phyloP scores from a whole-genome alignment of 2,113 vertebrate genomes.

The Xiphophorus maculatus region DNA sequence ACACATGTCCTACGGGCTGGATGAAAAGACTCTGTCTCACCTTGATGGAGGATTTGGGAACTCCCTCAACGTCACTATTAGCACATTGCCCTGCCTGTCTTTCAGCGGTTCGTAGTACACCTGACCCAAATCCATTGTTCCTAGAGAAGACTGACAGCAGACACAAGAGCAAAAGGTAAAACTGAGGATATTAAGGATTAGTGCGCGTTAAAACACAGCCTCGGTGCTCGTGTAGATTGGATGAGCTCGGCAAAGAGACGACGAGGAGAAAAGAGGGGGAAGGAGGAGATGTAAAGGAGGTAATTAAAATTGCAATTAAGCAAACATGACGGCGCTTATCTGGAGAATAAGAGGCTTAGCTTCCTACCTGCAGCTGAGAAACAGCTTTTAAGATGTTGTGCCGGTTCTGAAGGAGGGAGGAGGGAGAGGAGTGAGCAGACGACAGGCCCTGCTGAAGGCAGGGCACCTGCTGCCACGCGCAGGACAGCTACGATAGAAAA shows the following conservation, averaged over 20 bases:
- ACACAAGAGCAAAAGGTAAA: constrained; percentile 3
- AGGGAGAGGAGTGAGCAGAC: constrained; percentile 78
- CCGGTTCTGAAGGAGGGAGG: constrained; percentile 82
- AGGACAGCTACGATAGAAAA: constrained; percentile 73
- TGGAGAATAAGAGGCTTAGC: constrained; percentile 43
- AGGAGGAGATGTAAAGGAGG: constrained; percentile 28
- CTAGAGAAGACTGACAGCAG: constrained; percentile 70
- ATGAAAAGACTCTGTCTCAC: constrained; percentile 34
- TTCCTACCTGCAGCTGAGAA: constrained; percentile 80
- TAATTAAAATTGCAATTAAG: constrained; percentile 61
- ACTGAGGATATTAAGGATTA: constrained; percentile 7
- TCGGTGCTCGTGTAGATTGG: background rate
- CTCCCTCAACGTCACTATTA: constrained; percentile 80
- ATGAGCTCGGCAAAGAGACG: constrained; percentile 1
- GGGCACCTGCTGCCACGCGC: constrained; percentile 81
- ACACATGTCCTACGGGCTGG: background rate
- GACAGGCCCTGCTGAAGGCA: constrained; percentile 79
- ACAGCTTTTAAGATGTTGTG: constrained; percentile 81
- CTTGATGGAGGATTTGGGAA: constrained; percentile 51
- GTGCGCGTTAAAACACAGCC: constrained; percentile 8
- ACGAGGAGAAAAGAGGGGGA: background rate
- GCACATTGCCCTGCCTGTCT: constrained; percentile 79
- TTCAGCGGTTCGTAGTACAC: constrained; percentile 82
- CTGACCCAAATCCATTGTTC: constrained; percentile 78
- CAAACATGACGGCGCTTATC: constrained; percentile 44